Percentiles rank a stretch among this genome's conserved stretches.
phyloP scores from a whole-genome alignment of 2,797 vertebrate genomes.

The Miichthys miiuy region DNA sequence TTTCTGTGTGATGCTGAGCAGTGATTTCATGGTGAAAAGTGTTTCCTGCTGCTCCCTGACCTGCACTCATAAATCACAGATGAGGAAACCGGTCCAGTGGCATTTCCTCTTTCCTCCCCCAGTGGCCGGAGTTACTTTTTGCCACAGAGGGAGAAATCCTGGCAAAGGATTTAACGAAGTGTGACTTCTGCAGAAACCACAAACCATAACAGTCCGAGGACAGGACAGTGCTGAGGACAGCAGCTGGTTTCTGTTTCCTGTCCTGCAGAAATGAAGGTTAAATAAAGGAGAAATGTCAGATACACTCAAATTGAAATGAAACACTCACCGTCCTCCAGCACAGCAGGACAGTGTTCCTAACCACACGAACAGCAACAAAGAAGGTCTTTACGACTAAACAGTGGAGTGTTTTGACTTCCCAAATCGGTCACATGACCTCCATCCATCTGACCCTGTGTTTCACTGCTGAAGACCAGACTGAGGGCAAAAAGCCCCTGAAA shows the following conservation, averaged over 20 bases:
- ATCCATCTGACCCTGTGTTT: background rate
- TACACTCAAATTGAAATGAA: background rate
- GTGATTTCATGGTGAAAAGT: conserved; percentile 51
- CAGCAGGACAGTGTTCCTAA: background rate
- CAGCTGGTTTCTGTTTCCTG: conserved; percentile 33
- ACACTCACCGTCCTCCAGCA: background rate
- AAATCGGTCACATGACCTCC: conserved; percentile 8
- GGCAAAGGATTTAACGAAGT: conserved; percentile 27
- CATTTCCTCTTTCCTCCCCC: conserved; percentile 57
- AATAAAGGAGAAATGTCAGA: conserved; percentile 2
- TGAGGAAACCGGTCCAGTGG: conserved; percentile 54
- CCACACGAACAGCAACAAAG: background rate
- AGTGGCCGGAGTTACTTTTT: conserved; percentile 17
- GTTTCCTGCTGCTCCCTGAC: conserved; percentile 61
- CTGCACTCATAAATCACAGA: conserved; percentile 60
- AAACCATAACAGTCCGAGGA: conserved; percentile 23
- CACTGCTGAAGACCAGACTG: background rate
- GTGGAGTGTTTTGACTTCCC: background rate
- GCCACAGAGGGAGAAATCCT: conserved; percentile 29
- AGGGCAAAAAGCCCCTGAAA: background rate
- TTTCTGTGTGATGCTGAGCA: conserved; percentile 47
- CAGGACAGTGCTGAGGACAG: conserved; percentile 34
- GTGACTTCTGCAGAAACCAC: conserved; percentile 43
- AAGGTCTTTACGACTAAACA: background rate
- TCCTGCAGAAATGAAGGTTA: conserved; percentile 15